Evolutionary conservation across 2,888 invertebrate species (phyloP).

Genomic region (Pseudococcus viburni): DNA sequence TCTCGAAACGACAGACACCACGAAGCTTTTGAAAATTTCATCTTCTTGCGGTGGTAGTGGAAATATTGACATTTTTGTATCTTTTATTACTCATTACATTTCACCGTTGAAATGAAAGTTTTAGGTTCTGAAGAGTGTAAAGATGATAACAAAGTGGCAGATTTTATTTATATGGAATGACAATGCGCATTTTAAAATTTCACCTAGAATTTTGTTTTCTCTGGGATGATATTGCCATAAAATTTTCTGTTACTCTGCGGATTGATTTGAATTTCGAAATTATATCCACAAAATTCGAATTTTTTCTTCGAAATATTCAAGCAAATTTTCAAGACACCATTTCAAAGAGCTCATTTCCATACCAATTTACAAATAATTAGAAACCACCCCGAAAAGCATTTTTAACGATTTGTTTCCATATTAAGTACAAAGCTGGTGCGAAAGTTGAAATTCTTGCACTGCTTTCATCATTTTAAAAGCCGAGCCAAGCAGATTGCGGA

Average conservation of each 20-base stretch:
- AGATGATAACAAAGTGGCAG: not conserved
- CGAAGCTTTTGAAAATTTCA: slow-evolving; percentile 33
- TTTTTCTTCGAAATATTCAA: no score
- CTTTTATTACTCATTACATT: slow-evolving; percentile 45
- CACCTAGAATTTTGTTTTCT: not conserved
- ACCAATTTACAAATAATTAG: not conserved
- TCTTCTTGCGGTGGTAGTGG: not conserved
- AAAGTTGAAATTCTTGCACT: slow-evolving; percentile 56
- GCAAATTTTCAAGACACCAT: not conserved
- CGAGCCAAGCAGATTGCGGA: slow-evolving; percentile 61
- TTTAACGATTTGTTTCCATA: slow-evolving; percentile 14
- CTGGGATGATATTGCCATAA: not conserved
- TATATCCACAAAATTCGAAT: no score
- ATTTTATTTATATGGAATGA: not conserved
- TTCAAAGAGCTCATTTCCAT: not conserved
- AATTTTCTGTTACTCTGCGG: not conserved
- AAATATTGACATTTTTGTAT: slow-evolving; percentile 29
- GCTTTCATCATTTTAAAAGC: slow-evolving; percentile 61
- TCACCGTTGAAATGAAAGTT: not conserved
- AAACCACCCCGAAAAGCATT: not conserved
- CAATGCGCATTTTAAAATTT: not conserved
- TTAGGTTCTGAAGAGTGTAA: not conserved
- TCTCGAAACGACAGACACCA: not conserved
- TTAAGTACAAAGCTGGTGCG: slow-evolving; percentile 3
- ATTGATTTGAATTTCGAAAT: not conserved